Evolutionary conservation across 2,888 invertebrate species (phyloP), one percentile per base, ranked within the genome.

Genomic region (Macroteleia sp.): DNA sequence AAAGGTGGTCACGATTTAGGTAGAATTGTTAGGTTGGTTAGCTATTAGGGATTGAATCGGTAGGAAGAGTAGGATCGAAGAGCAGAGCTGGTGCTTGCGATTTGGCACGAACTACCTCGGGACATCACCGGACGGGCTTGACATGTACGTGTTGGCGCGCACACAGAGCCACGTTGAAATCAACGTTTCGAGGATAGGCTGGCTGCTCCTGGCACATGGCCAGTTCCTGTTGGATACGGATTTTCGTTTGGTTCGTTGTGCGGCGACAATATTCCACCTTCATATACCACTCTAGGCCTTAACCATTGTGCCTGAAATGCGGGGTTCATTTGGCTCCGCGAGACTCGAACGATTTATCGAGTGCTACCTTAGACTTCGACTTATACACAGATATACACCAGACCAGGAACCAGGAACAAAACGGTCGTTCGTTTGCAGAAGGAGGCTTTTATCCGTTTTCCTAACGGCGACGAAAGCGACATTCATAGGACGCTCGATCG

Each of bases 201-300:
- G 67, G 42, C 67, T 44, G 76, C 28, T 46, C 30, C 48, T 79
- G 79, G 79, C 79, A 70, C 73, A 57, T 36, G 73, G 77, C 79
- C 79, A 79, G 66, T 32, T 62, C 34, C 71, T 34, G 57, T 34
- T 76, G 82, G 82, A 82, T 84, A 81, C 82, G 85, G 84, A 86
- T 84, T 86, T 69, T 86, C 82, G 41, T 48, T 39, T n/a, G 67
- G 83, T 85, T 84, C 86, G 82, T 82, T 85, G 81, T 82, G 83
- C 83, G 79, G 81, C 82, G 84, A 86, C 86, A 85, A 86, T 86
- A 85, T 86, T 86, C 85, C 82, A 84, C 82, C 82, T 81, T 84
- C 80, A 83, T 80, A 79, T 44, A 69, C 76, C 69, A 36, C 62
- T 54, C 46, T 50, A 48, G 70, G 64, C 61, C 44, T 36, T 30